Conservation (phyloP, 2,797 vertebrate genomes). For the Prionace glauca region DNA sequence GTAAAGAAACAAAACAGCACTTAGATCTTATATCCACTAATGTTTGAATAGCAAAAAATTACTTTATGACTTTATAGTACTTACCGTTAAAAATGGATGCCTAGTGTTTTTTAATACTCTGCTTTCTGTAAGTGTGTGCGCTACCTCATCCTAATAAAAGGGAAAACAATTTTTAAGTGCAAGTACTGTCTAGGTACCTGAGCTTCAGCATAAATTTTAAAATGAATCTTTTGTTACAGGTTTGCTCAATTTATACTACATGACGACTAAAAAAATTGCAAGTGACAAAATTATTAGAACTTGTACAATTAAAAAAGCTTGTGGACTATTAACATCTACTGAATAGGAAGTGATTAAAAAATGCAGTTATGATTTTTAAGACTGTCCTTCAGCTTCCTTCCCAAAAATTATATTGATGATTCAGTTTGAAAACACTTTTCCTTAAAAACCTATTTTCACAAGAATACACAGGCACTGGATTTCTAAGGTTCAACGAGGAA, state of each 20-base stretch:
- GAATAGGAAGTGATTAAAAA: not conserved
- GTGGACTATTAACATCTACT: not conserved
- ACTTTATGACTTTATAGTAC: constrained; percentile 49
- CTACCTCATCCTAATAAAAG: constrained; percentile 84
- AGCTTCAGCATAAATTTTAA: not conserved
- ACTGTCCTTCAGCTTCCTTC: too few relatives aligned
- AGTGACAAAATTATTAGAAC: not conserved
- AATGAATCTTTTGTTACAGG: not conserved
- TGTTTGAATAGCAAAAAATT: not conserved
- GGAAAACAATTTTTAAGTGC: constrained; percentile 43
- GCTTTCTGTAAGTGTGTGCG: constrained; percentile 94
- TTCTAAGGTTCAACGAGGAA: not conserved
- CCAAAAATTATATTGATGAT: not conserved
- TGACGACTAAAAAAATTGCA: not conserved
- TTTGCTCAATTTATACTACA: not conserved
- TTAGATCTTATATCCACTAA: not conserved
- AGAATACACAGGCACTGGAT: not conserved
- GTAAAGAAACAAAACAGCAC: not conserved
- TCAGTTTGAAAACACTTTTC: not conserved
- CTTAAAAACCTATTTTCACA: not conserved
- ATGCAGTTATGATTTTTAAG: not conserved
- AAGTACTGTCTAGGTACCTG: constrained; percentile 45
- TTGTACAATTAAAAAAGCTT: not conserved
- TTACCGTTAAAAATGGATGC: constrained; percentile 94
- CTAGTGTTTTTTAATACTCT: constrained; percentile 94